Base-by-base conservation (phyloP, 1,140 invertebrate species). In the Drosophila prosaltans region DNA sequence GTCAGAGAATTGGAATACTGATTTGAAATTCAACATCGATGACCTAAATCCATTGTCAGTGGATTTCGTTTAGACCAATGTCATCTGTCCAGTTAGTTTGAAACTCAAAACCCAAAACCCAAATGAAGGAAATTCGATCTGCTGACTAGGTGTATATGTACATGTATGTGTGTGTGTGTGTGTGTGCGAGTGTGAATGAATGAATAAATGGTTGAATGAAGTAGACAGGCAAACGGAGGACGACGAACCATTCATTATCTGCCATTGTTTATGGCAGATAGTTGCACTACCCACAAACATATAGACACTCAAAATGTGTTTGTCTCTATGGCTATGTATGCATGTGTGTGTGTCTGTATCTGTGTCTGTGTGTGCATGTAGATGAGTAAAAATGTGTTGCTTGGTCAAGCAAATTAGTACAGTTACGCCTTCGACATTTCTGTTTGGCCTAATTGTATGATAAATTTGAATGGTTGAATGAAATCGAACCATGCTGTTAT, bases 231-330 rank as follows among this genome's bases (percentile, higher is more conserved):
- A 51, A 24, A 9, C 21, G 7, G 45, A 51, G 8, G 45, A 51
- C 45, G 45, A 51, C 45, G 45, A 51, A 51, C 45, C 45, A 51
- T 51, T 51, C 45, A 51, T 51, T 51, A 51, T 51, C 45, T 51
- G 21, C 45, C 45, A 51, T 51, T 51, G 45, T 51, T 51, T 51
- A 51, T 26, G 45, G 45, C 45, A 51, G 41, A 43, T 43, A 43
- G 45, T 51, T 26, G 45, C 45, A 26, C 45, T 51, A 51, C 45
- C 45, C 21, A 51, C 24, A 26, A 21, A 9, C 2, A n/a, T 9
- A 9, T 24, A 6, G 28, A 30, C 28, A 30, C 28, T 30, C 28
- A 30, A 30, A 36, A 36, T 36, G 32, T 36, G 32, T 36, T 36
- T 36, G 32, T 36, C 4, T 30, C 28, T 30, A 30, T 30, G 2